Base-by-base conservation (phyloP, 1,140 invertebrate genomes). In the Drosophila bipectinata region DNA sequence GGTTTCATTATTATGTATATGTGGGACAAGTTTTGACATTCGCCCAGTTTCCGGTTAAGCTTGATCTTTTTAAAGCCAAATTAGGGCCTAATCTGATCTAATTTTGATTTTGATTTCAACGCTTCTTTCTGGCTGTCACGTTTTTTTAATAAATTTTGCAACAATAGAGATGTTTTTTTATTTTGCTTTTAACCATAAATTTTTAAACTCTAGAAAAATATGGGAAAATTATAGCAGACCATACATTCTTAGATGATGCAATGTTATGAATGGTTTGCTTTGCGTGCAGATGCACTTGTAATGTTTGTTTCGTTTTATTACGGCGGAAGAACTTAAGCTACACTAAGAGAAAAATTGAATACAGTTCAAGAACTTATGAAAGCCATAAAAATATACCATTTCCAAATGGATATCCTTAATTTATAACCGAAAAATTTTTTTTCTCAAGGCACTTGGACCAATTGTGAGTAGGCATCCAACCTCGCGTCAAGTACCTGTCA, bases 401-500 rank as follows among this genome's bases (percentile, higher is more conserved):
- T 3, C 10, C 12, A 6, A 39, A 24, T 0, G 3, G 2, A 10
- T 37, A 37, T 12, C 34, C 10, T 32, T 10, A 32, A 10, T 37
- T 12, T 12, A 37, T 37, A n/a, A 4, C 32, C 21, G 21, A 21
- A 21, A 3, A 32, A 10, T 10, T n/a, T 44, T 49, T 62, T 26
- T 24, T 9, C 6, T 1, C 44, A 12, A 14, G 18, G 28, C 18
- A 44, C 44, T 15, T 15, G 14, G 28, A 26, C 66, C 48, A 68
- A 18, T 68, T 67, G 41, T n/a, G 5, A 67, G 62, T 8, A n/a
- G 52, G 32, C 61, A 3, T 9, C 47, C 59, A 30, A 24, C 12
- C 44, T 21, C 10, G 24, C 51, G 30, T 73, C 57, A 63, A 73
- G 79, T 59, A 47, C 41, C 74, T 84, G 80, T 83, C 79, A 72